phyloP scores from a whole-genome alignment of 2,888 invertebrate genomes.

The Cephonodes hylas region DNA sequence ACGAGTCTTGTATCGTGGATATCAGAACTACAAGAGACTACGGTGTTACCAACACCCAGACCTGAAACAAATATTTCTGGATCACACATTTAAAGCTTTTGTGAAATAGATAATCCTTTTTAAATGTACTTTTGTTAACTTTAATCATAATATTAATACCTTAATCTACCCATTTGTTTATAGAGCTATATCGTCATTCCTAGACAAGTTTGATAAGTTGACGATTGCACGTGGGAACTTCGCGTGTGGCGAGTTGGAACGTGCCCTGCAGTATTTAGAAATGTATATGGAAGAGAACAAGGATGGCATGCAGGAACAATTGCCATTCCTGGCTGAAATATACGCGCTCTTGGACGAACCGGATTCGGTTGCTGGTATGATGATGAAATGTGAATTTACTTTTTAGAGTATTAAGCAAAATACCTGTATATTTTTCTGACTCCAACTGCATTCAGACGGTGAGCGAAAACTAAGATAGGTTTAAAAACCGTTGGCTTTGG shows the following conservation, averaged over 20 bases:
- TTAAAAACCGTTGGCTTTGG: no score
- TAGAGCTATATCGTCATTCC: conserved; percentile 65
- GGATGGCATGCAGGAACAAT: conserved; percentile 78
- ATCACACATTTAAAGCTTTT: no score
- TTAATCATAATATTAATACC: background rate
- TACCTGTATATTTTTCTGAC: no score
- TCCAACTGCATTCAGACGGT: no score
- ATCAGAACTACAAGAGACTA: no score
- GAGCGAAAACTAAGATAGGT: no score
- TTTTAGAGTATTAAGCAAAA: no score
- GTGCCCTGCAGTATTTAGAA: conserved; percentile 89
- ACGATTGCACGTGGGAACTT: conserved; percentile 87
- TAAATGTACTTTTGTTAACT: background rate
- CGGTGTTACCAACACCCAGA: no score
- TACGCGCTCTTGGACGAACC: conserved; percentile 94
- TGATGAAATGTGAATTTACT: no score
- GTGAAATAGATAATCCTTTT: background rate
- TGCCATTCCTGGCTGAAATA: conserved; percentile 87
- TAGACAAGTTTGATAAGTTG: conserved; percentile 82
- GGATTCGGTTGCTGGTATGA: conserved; percentile 91
- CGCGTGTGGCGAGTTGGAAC: conserved; percentile 86
- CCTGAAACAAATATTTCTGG: no score
- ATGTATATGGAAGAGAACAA: conserved; percentile 83
- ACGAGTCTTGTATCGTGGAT: no score
- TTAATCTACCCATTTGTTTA: background rate